Evolutionary conservation across 2,888 invertebrate genomes (phyloP), one percentile per base, ranked within the genome.

Genomic region (Dryomyza anilis): DNA sequence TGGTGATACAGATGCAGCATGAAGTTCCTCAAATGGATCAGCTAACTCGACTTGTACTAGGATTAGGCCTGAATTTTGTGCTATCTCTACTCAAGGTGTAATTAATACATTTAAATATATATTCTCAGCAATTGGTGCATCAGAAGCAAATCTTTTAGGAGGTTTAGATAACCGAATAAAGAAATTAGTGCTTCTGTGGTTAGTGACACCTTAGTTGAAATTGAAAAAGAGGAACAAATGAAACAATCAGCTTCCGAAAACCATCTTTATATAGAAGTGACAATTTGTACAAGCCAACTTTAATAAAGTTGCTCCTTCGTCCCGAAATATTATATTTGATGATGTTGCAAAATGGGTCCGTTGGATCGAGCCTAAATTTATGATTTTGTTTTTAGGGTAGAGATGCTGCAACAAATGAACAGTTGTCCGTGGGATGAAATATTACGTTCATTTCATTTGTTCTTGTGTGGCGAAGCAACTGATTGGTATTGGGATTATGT

Each of bases 401-500:
- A n/a, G n/a, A 58, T 19, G 1, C 19, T 63, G 3, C 56, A 58
- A 12, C 16, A n/a, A 2, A 43, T 61, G 8, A 55, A 66, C 30
- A 19, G 30, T 1, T 60, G 57, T 19, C 16, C 46, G 14, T 65
- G 65, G 65, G 16, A 25, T 8, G 65, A 65, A 30, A 46, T 64
- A n/a, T 10, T 64, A 3, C 39, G 52, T 10, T 45, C 55, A 23
- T 59, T 64, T 7, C 46, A 61, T 39, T 16, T 53, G 5, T 39
- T 65, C 7, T 43, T 64, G 12, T 27, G 45, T 21, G 58, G 52
- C 2, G 19, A 43, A 33, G 61, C 50, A 1, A 29, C 53, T n/a
- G 61, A 65, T 10, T 62, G 65, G 58, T 66, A 36, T 23, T 66
- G 63, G 55, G 36, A 58, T 19, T 63, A 29, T 48, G 39, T 30